phyloP scores from a whole-genome alignment of 2,797 vertebrate genomes.

The Erpetoichthys calabaricus region DNA sequence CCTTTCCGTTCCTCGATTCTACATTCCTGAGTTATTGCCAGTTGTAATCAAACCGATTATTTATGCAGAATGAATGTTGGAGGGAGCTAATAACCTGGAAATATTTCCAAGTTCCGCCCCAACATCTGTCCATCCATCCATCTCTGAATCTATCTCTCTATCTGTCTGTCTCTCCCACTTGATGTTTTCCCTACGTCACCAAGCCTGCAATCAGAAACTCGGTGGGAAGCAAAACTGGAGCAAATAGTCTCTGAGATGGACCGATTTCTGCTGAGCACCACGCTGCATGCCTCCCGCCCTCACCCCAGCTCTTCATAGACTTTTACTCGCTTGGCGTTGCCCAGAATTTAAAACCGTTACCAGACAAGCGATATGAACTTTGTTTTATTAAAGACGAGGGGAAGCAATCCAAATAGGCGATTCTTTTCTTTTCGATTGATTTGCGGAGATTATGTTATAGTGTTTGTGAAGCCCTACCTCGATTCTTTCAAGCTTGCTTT shows the following conservation, averaged over 20 bases:
- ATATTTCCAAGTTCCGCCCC: slow-evolving; percentile 47
- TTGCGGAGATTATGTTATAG: too few species aligned
- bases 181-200: slow-evolving; percentile 43
- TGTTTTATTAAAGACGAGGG: too few species aligned
- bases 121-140: slow-evolving; percentile 51
- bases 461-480: too few species aligned
- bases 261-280: slow-evolving; percentile 26
- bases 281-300: too few species aligned
- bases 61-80: slow-evolving; percentile 27
- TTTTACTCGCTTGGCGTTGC: too few species aligned
- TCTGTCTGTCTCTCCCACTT: slow-evolving; percentile 19
- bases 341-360: too few species aligned
- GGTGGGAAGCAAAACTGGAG: slow-evolving; percentile 29
- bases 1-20: slow-evolving; percentile 31
- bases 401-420: too few species aligned
- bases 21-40: slow-evolving; percentile 29
- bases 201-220: slow-evolving; percentile 41
- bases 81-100: slow-evolving; percentile 37
- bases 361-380: too few species aligned
- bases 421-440: too few species aligned
- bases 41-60: slow-evolving; percentile 31
- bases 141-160: slow-evolving; percentile 33
- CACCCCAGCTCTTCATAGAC: too few species aligned
- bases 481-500: too few species aligned
- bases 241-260: slow-evolving; percentile 29